Conservation (phyloP, 2,888 invertebrate species). For the Apotomis capreana region DNA sequence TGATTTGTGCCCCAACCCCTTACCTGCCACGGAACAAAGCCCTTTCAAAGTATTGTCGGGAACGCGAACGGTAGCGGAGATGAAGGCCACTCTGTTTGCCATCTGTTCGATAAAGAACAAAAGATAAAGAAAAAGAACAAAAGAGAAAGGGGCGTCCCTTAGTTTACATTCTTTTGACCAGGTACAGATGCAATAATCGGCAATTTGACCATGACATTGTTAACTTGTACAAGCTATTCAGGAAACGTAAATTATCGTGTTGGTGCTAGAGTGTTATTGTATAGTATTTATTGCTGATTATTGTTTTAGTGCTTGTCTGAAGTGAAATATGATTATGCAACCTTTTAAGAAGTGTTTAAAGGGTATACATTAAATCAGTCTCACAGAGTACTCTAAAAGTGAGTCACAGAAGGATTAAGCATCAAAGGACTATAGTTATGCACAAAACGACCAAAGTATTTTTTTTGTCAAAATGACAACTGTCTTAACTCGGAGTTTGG, state of each 20-base stretch:
- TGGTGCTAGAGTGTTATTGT: not conserved
- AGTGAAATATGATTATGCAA: too few relatives aligned
- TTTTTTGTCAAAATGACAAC: too few relatives aligned
- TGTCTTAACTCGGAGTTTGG: too few relatives aligned
- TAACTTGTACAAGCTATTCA: constrained; percentile 16
- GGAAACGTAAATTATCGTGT: constrained; percentile 5
- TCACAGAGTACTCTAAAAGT: too few relatives aligned
- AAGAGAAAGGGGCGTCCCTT: constrained; percentile 11
- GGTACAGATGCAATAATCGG: constrained; percentile 19
- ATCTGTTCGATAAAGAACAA: constrained; percentile 13
- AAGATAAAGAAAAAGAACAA: not conserved
- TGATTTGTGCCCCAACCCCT: constrained; percentile 54
- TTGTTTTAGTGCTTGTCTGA: not conserved
- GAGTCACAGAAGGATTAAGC: too few relatives aligned
- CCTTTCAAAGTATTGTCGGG: constrained; percentile 1
- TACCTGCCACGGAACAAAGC: constrained; percentile 28
- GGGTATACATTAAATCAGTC: too few relatives aligned
- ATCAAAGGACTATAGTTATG: too few relatives aligned
- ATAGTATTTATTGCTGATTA: too few relatives aligned
- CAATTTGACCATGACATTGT: not conserved
- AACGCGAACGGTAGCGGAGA: constrained; percentile 8
- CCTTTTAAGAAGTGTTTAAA: too few relatives aligned
- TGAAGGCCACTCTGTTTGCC: constrained; percentile 23
- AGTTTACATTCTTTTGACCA: constrained; percentile 18
- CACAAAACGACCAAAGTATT: too few relatives aligned